phyloP scores from a whole-genome alignment of 2,888 invertebrate species.

The Xylota segnis region DNA sequence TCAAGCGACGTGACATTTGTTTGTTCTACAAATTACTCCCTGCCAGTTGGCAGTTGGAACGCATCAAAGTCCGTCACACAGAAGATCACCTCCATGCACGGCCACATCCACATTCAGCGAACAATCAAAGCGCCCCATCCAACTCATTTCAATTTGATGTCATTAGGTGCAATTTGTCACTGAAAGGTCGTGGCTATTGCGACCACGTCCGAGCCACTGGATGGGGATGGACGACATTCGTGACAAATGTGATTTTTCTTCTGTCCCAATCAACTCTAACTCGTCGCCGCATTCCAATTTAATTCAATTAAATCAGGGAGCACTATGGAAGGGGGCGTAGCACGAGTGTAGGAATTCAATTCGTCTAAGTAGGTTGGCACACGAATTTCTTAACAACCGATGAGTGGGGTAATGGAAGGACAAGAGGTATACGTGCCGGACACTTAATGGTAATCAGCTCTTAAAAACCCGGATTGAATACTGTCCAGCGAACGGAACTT shows the following conservation, averaged over 20 bases:
- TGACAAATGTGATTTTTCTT: slow-evolving; percentile 75
- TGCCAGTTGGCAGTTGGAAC: slow-evolving; percentile 55
- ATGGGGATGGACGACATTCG: slow-evolving; percentile 59
- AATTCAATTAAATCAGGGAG: slow-evolving; percentile 76
- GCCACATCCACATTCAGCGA: slow-evolving; percentile 57
- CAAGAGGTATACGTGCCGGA: background rate
- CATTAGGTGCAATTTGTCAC: slow-evolving; percentile 76
- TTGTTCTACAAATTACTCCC: slow-evolving; percentile 66
- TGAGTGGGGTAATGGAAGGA: slow-evolving; percentile 57
- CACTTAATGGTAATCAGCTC: slow-evolving; percentile 35
- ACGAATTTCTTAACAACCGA: slow-evolving; percentile 50
- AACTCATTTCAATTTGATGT: slow-evolving; percentile 74
- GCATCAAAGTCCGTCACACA: slow-evolving; percentile 64
- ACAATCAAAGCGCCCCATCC: slow-evolving; percentile 63
- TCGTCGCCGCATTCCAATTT: slow-evolving; percentile 75
- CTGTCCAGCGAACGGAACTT: background rate
- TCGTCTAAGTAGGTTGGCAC: slow-evolving; percentile 56
- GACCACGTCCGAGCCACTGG: slow-evolving; percentile 9
- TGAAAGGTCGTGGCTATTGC: slow-evolving; percentile 54
- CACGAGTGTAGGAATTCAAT: slow-evolving; percentile 25
- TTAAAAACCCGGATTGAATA: background rate
- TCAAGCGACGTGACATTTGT: slow-evolving; percentile 56
- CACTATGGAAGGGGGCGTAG: background rate
- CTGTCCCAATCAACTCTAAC: slow-evolving; percentile 65
- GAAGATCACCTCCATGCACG: slow-evolving; percentile 55